Percentiles rank a stretch among this genome's conserved stretches.
These are phyloP conservation scores for Danio choprae DNA, from an alignment of 2,797 vertebrate genomes.

Conservation along the genomic window DNA sequence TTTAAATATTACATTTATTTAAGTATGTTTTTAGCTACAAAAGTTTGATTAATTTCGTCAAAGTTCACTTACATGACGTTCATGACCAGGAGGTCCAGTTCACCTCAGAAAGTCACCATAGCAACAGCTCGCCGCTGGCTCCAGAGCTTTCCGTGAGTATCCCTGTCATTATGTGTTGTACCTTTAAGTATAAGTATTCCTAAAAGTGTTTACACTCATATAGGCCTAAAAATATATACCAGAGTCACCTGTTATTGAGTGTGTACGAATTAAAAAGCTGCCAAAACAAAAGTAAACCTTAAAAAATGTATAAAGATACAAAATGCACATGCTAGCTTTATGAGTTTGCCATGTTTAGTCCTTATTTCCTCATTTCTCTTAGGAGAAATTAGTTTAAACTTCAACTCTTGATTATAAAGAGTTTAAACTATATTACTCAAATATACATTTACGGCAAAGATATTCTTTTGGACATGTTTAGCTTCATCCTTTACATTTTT, in stretches of 20 bases:
- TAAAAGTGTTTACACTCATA: neutral
- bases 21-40: neutral
- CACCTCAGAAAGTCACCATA: neutral
- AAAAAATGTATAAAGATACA: too few species aligned
- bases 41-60: neutral
- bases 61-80: neutral
- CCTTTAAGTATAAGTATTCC: neutral
- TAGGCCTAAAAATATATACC: neutral
- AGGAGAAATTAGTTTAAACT: too few species aligned
- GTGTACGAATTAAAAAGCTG: too few species aligned
- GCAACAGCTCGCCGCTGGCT: neutral
- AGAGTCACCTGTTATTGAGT: too few species aligned
- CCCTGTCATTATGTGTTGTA: neutral
- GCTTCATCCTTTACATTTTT: too few species aligned
- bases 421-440: too few species aligned
- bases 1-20: neutral
- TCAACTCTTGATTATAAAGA: too few species aligned
- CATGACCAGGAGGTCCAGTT: neutral
- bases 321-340: neutral
- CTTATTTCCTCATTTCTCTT: neutral
- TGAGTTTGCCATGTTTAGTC: neutral
- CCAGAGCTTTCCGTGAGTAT: neutral
- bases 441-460: too few species aligned
- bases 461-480: too few species aligned
- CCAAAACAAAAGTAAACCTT: too few species aligned